Evolutionary conservation across 2,113 vertebrate species (phyloP), one percentile per base, ranked within the genome.

Genomic region (Narcine bancroftii): DNA sequence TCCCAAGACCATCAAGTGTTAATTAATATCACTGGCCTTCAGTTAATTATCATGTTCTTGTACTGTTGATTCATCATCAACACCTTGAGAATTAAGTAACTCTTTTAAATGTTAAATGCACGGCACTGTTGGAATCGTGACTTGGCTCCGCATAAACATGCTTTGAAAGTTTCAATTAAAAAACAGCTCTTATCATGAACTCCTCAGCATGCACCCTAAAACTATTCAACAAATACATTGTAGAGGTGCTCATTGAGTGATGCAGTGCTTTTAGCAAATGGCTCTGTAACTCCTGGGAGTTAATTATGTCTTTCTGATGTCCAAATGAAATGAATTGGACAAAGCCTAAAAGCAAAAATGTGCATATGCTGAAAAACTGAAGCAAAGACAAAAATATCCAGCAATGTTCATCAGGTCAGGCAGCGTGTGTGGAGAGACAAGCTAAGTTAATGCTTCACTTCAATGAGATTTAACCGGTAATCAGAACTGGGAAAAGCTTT

Each of bases 61-160:
- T 13, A 36, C 53, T 60, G 81, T 60, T 53, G 15, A 63, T 63
- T 87, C 81, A 60, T 87, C 81, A 87, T 56, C 81, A 87, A 36
- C 53, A 87, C 81, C 53, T 87, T 87, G 53, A 87, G 81, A 85
- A 87, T 69, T 63, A 87, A 87, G 56, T 60, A 87, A 87, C 81
- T 36, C 53, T n/a, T 63, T 87, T 87, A 87, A 87, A 87, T 87
- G 60, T 87, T 87, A 87, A 87, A 87, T 87, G 33, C n/a, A 87
- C 17, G 6, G 81, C 81, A 60, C 33, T 85, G 50, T 36, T 60
- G 56, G 53, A 85, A 60, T 85, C 81, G 53, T 85, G 81, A 85
- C 81, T 85, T 85, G 56, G 53, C 53, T 60, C 81, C 21, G 33
- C 33, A 85, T 72, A 72, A 85, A 85, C 81, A 56, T 83, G 79